Evolutionary conservation across 2,888 invertebrate species (phyloP).

Genomic region (Idaea aversata): DNA sequence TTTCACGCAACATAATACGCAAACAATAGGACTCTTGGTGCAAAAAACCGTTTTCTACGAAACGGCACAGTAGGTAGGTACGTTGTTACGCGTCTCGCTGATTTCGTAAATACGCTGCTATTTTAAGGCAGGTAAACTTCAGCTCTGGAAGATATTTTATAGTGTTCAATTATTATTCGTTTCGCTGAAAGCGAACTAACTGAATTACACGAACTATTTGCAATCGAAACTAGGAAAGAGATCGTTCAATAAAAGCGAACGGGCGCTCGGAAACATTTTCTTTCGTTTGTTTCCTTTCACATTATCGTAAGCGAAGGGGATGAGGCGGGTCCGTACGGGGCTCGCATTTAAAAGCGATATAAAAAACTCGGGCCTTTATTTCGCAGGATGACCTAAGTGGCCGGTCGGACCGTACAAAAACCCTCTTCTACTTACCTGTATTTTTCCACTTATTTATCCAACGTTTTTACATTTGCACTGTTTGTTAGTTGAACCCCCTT

Average conservation of each 20-base stretch:
- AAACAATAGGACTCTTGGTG: conserved; percentile 49
- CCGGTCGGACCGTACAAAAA: conserved; percentile 76
- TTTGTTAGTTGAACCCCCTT: conserved; percentile 73
- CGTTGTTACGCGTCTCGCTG: conserved; percentile 56
- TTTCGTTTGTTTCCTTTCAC: conserved; percentile 78
- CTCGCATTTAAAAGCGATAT: conserved; percentile 79
- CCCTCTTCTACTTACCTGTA: conserved; percentile 79
- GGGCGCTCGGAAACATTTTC: conserved; percentile 75
- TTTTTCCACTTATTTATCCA: conserved; percentile 80
- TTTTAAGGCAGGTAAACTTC: conserved; percentile 48
- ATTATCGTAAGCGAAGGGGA: conserved; percentile 70
- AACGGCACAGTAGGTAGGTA: conserved; percentile 37
- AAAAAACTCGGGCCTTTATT: conserved; percentile 78
- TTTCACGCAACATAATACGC: conserved; percentile 59
- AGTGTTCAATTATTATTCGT: conserved; percentile 52
- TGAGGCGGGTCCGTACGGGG: conserved; percentile 70
- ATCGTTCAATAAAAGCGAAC: conserved; percentile 72
- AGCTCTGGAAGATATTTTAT: conserved; percentile 45
- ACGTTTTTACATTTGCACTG: conserved; percentile 77
- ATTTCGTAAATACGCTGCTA: conserved; percentile 52
- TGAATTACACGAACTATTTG: conserved; percentile 77
- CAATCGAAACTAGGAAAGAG: conserved; percentile 73
- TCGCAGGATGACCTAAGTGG: conserved; percentile 80
- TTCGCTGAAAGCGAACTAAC: conserved; percentile 56
- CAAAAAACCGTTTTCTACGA: conserved; percentile 49